These are phyloP conservation scores for Alcedo atthis DNA, from an alignment of 2,797 vertebrate genomes.

Conservation along the genomic window DNA sequence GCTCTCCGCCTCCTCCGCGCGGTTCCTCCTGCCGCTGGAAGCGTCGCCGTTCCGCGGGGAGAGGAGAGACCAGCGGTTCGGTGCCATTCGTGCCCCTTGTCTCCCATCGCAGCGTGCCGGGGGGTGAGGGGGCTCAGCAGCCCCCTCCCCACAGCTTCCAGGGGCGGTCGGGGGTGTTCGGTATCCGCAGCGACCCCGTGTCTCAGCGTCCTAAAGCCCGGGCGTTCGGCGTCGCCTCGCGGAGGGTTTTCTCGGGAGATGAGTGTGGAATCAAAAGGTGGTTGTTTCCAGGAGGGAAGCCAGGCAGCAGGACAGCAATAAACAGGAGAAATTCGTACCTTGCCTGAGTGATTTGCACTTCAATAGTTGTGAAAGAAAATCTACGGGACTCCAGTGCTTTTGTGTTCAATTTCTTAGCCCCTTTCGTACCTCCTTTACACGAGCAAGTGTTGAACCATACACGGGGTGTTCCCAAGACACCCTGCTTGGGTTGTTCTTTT, in stretches of 20 bases:
- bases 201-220: background rate
- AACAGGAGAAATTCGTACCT: constrained; percentile 76
- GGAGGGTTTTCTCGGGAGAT: constrained; percentile 70
- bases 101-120: background rate
- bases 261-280: constrained; percentile 52
- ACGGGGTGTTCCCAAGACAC: constrained; percentile 51
- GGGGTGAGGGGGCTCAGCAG: background rate
- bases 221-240: constrained; percentile 19
- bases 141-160: background rate
- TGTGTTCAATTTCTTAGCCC: constrained; percentile 75
- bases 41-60: background rate
- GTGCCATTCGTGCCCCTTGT: background rate
- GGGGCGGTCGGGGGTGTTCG: background rate
- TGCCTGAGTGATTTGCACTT: constrained; percentile 79
- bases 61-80: background rate
- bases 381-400: constrained; percentile 75
- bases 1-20: constrained; percentile 7
- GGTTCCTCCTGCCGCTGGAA: constrained; percentile 9
- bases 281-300: constrained; percentile 65
- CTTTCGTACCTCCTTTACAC: constrained; percentile 74
- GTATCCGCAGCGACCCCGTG: background rate
- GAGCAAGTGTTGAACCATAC: constrained; percentile 76
- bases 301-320: constrained; percentile 81
- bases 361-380: constrained; percentile 77
- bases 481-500: constrained; percentile 64